These are phyloP conservation scores for Epinephelus moara DNA, from an alignment of 2,113 vertebrate species.

Conservation along the genomic window DNA sequence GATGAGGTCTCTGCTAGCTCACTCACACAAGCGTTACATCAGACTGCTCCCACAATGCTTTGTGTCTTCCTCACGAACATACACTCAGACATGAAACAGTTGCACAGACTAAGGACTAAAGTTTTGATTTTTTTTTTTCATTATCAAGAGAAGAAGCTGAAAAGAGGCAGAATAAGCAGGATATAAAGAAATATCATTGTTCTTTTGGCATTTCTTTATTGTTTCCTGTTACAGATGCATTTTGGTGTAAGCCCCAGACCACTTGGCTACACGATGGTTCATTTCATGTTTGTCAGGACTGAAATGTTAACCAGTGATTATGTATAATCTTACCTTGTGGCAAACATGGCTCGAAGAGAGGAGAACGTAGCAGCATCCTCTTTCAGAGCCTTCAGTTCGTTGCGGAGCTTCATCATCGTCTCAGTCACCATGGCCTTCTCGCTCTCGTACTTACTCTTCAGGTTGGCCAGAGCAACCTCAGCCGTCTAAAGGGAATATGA, in stretches of 20 bases:
- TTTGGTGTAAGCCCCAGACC: background rate
- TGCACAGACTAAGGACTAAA: background rate
- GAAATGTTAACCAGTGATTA: background rate
- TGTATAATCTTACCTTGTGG: conserved; percentile 89
- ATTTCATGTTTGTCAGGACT: background rate
- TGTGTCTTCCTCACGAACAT: conserved; percentile 34
- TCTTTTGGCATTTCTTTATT: background rate
- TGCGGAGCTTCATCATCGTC: conserved; percentile 97
- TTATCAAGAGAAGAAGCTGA: background rate
- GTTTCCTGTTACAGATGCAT: background rate
- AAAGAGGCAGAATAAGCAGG: background rate
- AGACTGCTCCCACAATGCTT: conserved; percentile 75
- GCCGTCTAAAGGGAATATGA: conserved; percentile 87
- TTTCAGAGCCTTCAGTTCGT: conserved; percentile 97
- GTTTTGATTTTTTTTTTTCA: background rate
- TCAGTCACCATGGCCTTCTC: conserved; percentile 97
- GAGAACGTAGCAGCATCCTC: conserved; percentile 98
- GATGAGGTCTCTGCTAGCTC: conserved; percentile 48
- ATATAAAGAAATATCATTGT: background rate
- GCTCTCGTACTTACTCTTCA: conserved; percentile 98
- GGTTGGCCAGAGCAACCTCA: conserved; percentile 95
- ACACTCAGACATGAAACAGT: background rate
- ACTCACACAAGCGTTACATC: conserved; percentile 65
- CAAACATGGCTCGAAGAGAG: conserved; percentile 97
- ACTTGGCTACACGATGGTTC: background rate